Base-by-base conservation (phyloP, 2,113 vertebrate genomes). In the Colaptes auratus region DNA sequence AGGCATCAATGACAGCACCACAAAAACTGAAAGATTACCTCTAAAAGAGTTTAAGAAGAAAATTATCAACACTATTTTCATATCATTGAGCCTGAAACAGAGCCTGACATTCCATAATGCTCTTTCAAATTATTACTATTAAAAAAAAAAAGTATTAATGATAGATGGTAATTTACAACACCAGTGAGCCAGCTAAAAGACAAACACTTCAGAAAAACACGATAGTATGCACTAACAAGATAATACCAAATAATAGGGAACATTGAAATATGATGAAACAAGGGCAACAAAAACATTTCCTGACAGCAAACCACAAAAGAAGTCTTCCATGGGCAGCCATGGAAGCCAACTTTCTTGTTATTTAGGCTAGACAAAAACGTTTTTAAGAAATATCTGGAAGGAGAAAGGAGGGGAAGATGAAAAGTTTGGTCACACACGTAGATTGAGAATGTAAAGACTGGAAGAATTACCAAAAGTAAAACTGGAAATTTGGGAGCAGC, bases 21-120 rank as follows among this genome's bases (percentile, higher is more conserved):
- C 27, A 81, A 96, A 96, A 93, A 95, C 82, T 58, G 69, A 96
- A 92, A 92, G 92, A 97, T 92, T 88, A 72, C 79, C 27, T 86
- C 42, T 92, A 80, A 92, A 92, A 93, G 39, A 23, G 31, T 78
- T 61, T 85, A 44, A 89, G 78, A 88, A 91, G 64, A 85, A 93
- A 93, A 85, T 4, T 25, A 21, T 91, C 64, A 80, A 66, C 15
- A 42, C 64, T 33, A 39, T 64, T 90, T 95, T 92, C 60, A 48
- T 92, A 89, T 50, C 65, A 83, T 75, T 64, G 48, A 86, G 46
- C 39, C 71, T 56, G 36, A 93, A 91, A 92, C 42, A 91, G 17
- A 91, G 25, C 52, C 42, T 80, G 52, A 20, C 87, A 23, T 66
- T 89, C 67, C 48, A 78, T 61, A 91, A 71, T 19, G 30, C 36